A percentile compares a stretch with the other conserved stretches of the same genome.
phyloP scores from a whole-genome alignment of 2,797 vertebrate genomes.

The Eleutherodactylus coqui region DNA sequence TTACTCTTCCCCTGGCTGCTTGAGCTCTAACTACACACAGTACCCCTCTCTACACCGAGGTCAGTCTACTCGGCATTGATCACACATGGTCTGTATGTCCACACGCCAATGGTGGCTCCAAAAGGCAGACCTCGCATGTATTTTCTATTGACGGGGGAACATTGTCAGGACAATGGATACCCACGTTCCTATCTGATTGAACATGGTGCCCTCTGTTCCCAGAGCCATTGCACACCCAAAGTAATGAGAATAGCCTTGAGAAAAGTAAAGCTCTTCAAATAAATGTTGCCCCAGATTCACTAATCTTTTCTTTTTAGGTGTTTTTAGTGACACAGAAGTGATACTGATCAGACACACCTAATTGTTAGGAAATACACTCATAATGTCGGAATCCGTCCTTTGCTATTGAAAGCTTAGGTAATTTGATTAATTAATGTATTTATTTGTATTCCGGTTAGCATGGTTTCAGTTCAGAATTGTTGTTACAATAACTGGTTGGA shows the following conservation, averaged over 20 bases:
- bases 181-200: too few species aligned
- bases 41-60: too few species aligned
- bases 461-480: slow-evolving; percentile 31
- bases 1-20: too few species aligned
- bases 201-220: too few species aligned
- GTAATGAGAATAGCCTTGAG: neutral
- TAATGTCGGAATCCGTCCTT: slow-evolving; percentile 37
- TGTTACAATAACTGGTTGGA: slow-evolving; percentile 31
- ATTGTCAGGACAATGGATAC: too few species aligned
- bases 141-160: too few species aligned
- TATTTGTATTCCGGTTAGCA: slow-evolving; percentile 25
- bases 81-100: too few species aligned
- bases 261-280: neutral
- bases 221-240: neutral
- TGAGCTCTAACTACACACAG: too few species aligned
- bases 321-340: neutral
- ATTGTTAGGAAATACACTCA: slow-evolving; percentile 38
- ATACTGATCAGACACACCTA: slow-evolving; percentile 31
- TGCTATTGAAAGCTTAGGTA: slow-evolving; percentile 28
- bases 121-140: too few species aligned
- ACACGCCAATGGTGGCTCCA: too few species aligned
- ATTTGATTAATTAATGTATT: neutral
- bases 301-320: neutral
- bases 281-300: neutral
- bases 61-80: too few species aligned